A percentile compares a stretch with the other conserved stretches of the same genome.
Conservation (phyloP, 2,888 invertebrate genomes). For the Callyntrura sp. region DNA sequence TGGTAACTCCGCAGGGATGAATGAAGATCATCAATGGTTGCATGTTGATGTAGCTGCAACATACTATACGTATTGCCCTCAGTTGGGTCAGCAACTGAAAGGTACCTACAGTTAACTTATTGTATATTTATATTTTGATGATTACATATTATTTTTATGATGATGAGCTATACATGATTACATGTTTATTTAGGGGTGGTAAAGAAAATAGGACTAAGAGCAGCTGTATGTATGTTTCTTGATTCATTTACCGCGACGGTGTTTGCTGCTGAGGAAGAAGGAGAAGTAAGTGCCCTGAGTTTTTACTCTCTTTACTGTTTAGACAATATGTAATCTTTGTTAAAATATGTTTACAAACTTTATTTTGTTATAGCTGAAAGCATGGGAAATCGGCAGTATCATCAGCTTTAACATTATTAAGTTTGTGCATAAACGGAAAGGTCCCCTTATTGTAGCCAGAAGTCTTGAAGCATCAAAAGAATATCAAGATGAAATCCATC, state of each 20-base stretch:
- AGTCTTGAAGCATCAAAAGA: slow-evolving; percentile 35
- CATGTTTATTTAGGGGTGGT: slow-evolving; percentile 67
- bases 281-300: slow-evolving; percentile 68
- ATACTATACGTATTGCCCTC: slow-evolving; percentile 72
- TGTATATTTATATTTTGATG: too few species aligned
- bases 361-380: not conserved
- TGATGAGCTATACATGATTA: not conserved
- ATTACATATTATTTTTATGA: too few species aligned
- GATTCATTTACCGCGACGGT: slow-evolving; percentile 78
- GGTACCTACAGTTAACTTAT: slow-evolving; percentile 47
- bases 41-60: slow-evolving; percentile 76
- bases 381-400: slow-evolving; percentile 70
- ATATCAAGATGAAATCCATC: too few species aligned
- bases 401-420: slow-evolving; percentile 64
- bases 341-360: not conserved
- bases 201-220: slow-evolving; percentile 70
- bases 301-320: not conserved
- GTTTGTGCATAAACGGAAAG: slow-evolving; percentile 73
- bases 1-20: slow-evolving; percentile 63
- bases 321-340: slow-evolving; percentile 9
- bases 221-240: slow-evolving; percentile 75
- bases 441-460: slow-evolving; percentile 53
- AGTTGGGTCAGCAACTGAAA: slow-evolving; percentile 70
- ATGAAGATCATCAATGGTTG: slow-evolving; percentile 79
- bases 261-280: slow-evolving; percentile 59